Base-by-base conservation (phyloP, 2,113 vertebrate species). In the Coracopsis vasa region DNA sequence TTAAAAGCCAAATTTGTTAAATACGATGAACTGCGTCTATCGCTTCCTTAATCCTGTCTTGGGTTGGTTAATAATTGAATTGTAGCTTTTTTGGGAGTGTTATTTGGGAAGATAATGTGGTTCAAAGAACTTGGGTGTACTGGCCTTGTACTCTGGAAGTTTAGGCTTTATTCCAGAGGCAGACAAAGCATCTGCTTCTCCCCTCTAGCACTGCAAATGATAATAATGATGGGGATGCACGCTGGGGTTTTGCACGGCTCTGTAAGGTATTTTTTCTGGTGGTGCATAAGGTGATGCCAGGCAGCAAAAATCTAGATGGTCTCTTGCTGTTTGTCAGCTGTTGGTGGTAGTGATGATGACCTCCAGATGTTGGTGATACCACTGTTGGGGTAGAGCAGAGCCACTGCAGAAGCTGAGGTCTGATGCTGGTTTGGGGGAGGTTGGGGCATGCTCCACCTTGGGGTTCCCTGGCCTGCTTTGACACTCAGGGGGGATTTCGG, bases 1-100 rank as follows among this genome's bases (percentile, higher is more conserved):
- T 69, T 53, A 75, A 95, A 86, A 93, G 70, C 51, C 62, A 72
- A 39, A 85, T 94, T 85, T 84, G 51, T 92, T 92, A 75, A 64
- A 65, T 50, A 33, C 27, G 61, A 74, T 86, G 17, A 84, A 69
- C 69, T 27, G 20, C 11, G 0, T 33, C 88, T 50, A 1, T 78
- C 1, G 0, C 80, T 91, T 82, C 78, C 37, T 84, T 75, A 41
- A 42, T 93, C 53, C 56, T 12, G 0, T 27, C 2, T 53, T 58
- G 56, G 62, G 31, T 74, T 75, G 56, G 44, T 83, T 54, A 91
- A 73, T 70, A 54, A 80, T 67, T 67, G 88, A 78, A 39, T 39
- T 66, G 79, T 19, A 56, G 39, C 10, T 37, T 85, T 90, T 86
- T 24, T 0, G 10, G 66, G n/a, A 61, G 45, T 27, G 56, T 73